Evolutionary conservation across 92 coral and sea anemone genomes (phyloP).

Genomic region (Epizoanthus rinbou): DNA sequence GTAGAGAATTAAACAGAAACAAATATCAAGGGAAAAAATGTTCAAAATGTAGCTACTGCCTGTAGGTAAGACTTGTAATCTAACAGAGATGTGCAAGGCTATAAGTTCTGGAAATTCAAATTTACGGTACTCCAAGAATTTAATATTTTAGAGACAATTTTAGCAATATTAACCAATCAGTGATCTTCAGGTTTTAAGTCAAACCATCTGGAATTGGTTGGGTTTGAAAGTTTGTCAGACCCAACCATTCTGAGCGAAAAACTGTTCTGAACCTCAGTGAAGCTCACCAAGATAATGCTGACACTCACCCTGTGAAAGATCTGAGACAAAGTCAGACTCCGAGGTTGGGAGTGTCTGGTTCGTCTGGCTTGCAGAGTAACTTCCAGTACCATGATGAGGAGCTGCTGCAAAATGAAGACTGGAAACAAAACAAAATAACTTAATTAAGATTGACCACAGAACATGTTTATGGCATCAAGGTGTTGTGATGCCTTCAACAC

Average conservation of each 20-base stretch:
- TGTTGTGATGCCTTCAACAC: too few relatives aligned
- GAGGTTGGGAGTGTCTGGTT: slow-evolving; percentile 80
- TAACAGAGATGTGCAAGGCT: too few relatives aligned
- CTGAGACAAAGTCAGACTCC: slow-evolving; percentile 97
- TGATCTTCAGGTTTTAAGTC: too few relatives aligned
- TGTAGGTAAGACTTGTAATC: too few relatives aligned
- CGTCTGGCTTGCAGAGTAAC: slow-evolving; percentile 75
- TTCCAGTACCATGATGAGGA: slow-evolving; percentile 61
- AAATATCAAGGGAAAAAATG: background rate
- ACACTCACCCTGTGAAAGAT: slow-evolving; percentile 83
- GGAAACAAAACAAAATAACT: background rate
- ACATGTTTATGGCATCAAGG: too few relatives aligned
- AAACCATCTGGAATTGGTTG: too few relatives aligned
- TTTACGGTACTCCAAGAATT: too few relatives aligned
- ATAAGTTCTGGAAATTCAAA: too few relatives aligned
- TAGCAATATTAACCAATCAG: too few relatives aligned
- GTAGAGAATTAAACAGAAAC: background rate
- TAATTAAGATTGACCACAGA: too few relatives aligned
- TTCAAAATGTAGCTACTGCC: background rate
- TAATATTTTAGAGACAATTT: too few relatives aligned
- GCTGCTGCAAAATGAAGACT: slow-evolving; percentile 81
- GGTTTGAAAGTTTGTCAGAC: background rate
- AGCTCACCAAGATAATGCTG: background rate
- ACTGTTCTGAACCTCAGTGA: background rate
- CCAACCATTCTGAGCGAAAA: background rate